Evolutionary conservation across 2,888 invertebrate species (phyloP), one percentile per base, ranked within the genome.

Genomic region (Polyploca ridens): DNA sequence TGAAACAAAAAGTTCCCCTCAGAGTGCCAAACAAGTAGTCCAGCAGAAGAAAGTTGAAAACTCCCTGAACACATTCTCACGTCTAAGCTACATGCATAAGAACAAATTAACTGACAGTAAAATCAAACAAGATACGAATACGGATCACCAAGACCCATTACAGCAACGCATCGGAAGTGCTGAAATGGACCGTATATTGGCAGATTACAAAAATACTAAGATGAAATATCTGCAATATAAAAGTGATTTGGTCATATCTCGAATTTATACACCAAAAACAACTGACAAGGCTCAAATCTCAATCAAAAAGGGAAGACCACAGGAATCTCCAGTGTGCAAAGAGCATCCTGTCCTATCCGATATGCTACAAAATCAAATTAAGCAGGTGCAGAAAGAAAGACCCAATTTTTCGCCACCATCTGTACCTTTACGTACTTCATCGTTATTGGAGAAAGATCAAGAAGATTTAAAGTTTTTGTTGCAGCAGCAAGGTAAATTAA

Each of bases 1-100:
- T 65, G 78, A 84, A 71, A 62, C 70, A 27, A 77, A 75, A 64
- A 57, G 76, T 71, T 71, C 77, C 58, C 84, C 77, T 59, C 84
- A 76, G 76, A 70, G 86, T 88, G 85, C 87, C 85, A 90, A 90
- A 90, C 78, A 73, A 73, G 49, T 70, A 64, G 64, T 75, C 54
- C 83, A 74, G 58, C 76, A 78, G 62, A 90, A 87, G 75, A 90
- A 87, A 74, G 78, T 77, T 10, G 90, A 91, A 44, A 82, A 82
- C 64, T 88, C 86, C 35, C 87, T 88, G 3, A 89, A 92, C 64
- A 94, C 94, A 3, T 94, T 93, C 74, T 82, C 93, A 14, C 88
- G 94, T 38, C 87, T 89, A 62, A 92, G 86, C 70, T 94, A 93
- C 70, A 85, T 91, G 84, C 91, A 92, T 71, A 93, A 89, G 77